Base-by-base conservation (phyloP, 1,140 invertebrate species). In the Eulimnadia texana region DNA sequence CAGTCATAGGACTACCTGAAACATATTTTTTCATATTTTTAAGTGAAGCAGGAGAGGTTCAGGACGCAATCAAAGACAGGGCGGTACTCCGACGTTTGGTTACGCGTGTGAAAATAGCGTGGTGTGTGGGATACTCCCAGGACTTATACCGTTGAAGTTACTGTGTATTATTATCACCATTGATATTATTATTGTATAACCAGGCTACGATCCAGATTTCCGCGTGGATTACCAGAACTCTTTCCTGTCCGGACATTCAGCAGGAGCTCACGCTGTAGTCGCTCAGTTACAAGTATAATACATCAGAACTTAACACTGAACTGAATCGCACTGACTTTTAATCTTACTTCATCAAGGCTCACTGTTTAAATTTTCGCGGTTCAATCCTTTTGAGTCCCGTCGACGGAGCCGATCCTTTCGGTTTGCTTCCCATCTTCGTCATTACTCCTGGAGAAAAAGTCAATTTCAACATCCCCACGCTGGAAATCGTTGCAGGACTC, bases 401-500 rank as follows among this genome's bases (percentile, higher is more conserved):
- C 1, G 68, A 70, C 42, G 68, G 68, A 6, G 52, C 63, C 1
- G 62, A 65, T 49, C 65, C 67, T 16, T 62, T 56, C 24, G 68
- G 68, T 1, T 22, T 67, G 33, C 16, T 54, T 13, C 58, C 58
- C 23, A 33, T 62, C 28, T 69, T 55, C 58, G 68, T 67, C 54
- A 70, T 68, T 23, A 62, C 50, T 0, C 66, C 66, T 0, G 68
- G 68, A 6, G 6, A 59, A 28, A 53, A 53, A 16, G 64, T 70
- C 28, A 69, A 67, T 55, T 69, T 67, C 52, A 58, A 55, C 49
- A 61, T 65, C 2, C 68, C 68, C 0, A 66, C 68, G 0, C 25
- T 68, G 6, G 60, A 64, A 10, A 57, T 69, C 0, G 59, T 60
- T 9, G 64, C 66, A 1, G 68, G 67, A 11, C 58, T 67, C 1